A percentile compares a stretch with the other conserved stretches of the same genome.
These are phyloP conservation scores for Phrynocephalus versicolor DNA, from an alignment of 2,113 vertebrate genomes.

Conservation along the genomic window DNA sequence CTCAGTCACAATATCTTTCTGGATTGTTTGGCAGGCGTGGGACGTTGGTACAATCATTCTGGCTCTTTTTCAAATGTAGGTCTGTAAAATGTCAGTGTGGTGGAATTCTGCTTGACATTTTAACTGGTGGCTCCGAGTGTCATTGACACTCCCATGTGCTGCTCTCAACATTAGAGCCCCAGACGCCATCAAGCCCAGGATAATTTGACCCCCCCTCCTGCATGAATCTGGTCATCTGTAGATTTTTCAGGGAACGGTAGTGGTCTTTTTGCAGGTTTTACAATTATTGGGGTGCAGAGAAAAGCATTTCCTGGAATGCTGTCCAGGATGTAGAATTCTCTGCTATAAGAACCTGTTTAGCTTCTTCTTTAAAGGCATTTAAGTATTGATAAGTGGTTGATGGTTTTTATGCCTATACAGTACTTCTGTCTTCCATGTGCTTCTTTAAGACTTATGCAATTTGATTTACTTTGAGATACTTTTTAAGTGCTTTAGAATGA, in stretches of 20 bases:
- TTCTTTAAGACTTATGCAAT: neutral
- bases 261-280: neutral
- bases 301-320: neutral
- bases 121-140: neutral
- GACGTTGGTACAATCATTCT: neutral
- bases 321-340: neutral
- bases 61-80: neutral
- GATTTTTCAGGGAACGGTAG: no score
- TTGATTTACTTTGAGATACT: neutral
- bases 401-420: neutral
- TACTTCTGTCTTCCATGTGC: neutral
- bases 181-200: neutral
- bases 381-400: neutral
- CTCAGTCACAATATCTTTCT: neutral
- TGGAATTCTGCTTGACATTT: no score
- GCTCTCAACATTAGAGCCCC: neutral
- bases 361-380: neutral
- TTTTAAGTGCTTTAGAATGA: neutral
- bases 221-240: neutral
- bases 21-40: neutral
- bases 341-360: neutral
- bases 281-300: neutral
- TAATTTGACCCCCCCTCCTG: neutral
- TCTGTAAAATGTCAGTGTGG: neutral
- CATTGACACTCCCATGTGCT: neutral